These are phyloP conservation scores for Pardosa pseudoannulata DNA, from an alignment of 2,888 invertebrate species.

Conservation along the genomic window DNA sequence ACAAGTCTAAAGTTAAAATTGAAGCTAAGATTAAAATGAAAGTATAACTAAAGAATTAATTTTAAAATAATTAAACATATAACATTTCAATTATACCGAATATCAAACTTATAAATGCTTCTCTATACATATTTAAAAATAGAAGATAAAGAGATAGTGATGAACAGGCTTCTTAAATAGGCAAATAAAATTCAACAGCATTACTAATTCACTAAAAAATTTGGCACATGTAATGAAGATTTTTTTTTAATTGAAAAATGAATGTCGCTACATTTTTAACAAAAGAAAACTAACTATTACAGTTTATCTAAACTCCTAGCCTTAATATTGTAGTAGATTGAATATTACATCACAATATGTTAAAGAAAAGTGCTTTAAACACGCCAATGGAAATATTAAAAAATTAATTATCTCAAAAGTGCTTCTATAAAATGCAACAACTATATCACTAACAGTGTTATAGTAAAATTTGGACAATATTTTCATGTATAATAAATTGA, in stretches of 20 bases:
- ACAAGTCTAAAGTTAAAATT: too few relatives aligned
- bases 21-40: too few relatives aligned
- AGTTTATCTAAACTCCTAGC: not conserved
- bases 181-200: not conserved
- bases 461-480: not conserved
- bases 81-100: too few relatives aligned
- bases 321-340: not conserved
- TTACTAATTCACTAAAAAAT: not conserved
- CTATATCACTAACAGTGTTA: not conserved
- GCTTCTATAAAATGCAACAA: conserved; percentile 16
- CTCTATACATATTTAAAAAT: too few relatives aligned
- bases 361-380: conserved; percentile 1
- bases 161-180: too few relatives aligned
- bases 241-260: too few relatives aligned
- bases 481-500: not conserved
- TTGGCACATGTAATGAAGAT: not conserved
- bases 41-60: too few relatives aligned
- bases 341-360: not conserved
- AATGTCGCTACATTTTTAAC: not conserved
- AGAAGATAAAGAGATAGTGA: too few relatives aligned
- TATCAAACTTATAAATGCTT: too few relatives aligned
- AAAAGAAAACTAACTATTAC: not conserved
- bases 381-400: not conserved
- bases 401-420: not conserved
- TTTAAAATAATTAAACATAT: too few relatives aligned